Percentiles rank a stretch among this genome's conserved stretches.
Conservation (phyloP, 2,797 vertebrate species). For the Margarornis squamiger region DNA sequence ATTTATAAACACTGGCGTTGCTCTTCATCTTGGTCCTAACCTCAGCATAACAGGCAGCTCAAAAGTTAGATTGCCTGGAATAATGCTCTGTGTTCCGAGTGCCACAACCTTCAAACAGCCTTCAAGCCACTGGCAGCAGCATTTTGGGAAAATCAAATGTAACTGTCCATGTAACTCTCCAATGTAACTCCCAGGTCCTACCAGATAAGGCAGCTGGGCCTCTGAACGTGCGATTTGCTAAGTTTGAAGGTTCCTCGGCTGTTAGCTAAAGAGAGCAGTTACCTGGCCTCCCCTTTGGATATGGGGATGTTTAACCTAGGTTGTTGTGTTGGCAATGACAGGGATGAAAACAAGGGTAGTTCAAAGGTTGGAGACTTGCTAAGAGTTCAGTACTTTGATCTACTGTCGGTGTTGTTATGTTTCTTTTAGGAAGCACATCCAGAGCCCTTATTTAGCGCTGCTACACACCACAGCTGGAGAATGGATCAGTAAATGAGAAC, state of each 20-base stretch:
- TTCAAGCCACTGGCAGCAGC: background rate
- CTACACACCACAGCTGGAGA: slow-evolving; percentile 54
- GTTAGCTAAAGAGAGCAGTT: background rate
- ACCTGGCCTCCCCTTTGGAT: background rate
- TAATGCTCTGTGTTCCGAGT: background rate
- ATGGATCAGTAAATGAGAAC: slow-evolving; percentile 68
- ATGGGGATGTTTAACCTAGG: slow-evolving; percentile 69
- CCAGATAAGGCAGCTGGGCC: background rate
- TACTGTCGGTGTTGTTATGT: slow-evolving; percentile 58
- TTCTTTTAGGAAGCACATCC: slow-evolving; percentile 68
- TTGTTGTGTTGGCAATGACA: slow-evolving; percentile 66
- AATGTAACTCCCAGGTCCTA: background rate
- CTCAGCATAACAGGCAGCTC: background rate
- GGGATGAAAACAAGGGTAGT: slow-evolving; percentile 71
- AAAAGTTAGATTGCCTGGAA: background rate
- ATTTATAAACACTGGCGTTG: background rate
- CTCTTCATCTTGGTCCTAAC: background rate
- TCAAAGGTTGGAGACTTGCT: slow-evolving; percentile 76
- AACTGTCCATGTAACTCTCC: background rate
- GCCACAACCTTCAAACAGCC: background rate
- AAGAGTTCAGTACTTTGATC: slow-evolving; percentile 78
- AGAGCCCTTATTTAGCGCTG: slow-evolving; percentile 67
- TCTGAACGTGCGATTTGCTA: background rate
- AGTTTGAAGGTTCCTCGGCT: background rate
- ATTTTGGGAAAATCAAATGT: background rate